Evolutionary conservation across 1,140 invertebrate species (phyloP), one percentile per base, ranked within the genome.

Genomic region (Halyomorpha halys): DNA sequence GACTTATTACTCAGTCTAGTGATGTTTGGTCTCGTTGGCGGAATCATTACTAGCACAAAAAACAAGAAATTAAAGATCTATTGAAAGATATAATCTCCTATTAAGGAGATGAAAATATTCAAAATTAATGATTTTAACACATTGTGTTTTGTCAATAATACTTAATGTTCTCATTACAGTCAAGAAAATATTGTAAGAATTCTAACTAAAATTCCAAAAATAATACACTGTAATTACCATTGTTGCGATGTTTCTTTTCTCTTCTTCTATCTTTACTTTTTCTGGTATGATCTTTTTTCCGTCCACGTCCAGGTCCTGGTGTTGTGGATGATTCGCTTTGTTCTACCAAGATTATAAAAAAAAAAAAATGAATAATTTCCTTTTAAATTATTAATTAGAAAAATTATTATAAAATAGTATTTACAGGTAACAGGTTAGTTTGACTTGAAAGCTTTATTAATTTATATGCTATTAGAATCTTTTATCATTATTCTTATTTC

Each of bases 1-100:
- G 91, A 91, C n/a, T 88, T 81, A 70, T 94, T 90, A 0, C 89
- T 86, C 21, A 95, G 73, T 13, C 91, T 80, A 0, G 87, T 90
- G 5, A 97, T 83, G 70, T 87, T 88, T 0, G 94, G 94, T 49
- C 83, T 83, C 4, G 85, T 84, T 0, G 93, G 92, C 0, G 92
- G 91, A 53, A 94, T 82, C 80, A 96, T 81, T n/a, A 85, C 79
- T 51, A 79, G 79, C 60, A 23, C 8, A 62, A 65, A 45, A 49
- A 65, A 65, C 11, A 18, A 13, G 25, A 1, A 18, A 25, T 59
- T 34, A 59, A 59, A 27, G 49, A 53, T 53, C 14, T 53, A 53
- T 21, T 9, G 23, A 53, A 53, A 53, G 14, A 53, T 25, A n/a
- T 21, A 15, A n/a, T 1, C 8, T 53, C 16, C 6, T 53, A n/a